Percentiles rank a stretch among this genome's conserved stretches.
Conservation (phyloP, 2,113 vertebrate species). For the Muscicapa adusta region DNA sequence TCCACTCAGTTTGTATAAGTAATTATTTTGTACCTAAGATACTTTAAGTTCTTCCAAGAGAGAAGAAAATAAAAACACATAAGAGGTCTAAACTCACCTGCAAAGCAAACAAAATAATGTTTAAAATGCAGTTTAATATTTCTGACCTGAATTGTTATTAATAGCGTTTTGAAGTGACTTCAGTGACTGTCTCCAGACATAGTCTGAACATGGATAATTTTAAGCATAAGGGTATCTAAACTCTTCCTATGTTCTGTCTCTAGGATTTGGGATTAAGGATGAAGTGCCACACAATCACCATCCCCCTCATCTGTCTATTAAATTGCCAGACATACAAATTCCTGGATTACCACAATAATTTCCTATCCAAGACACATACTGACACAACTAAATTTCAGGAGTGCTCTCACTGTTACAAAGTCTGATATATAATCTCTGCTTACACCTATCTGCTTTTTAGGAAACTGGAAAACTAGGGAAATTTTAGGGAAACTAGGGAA, state of each 20-base stretch:
- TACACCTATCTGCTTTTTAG: background rate
- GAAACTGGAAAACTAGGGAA: background rate
- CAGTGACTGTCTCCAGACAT: background rate
- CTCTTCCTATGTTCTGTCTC: background rate
- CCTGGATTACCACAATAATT: background rate
- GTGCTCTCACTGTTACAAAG: background rate
- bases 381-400: background rate
- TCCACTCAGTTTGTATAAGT: background rate
- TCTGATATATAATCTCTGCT: background rate
- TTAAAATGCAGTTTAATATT: background rate
- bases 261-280: background rate
- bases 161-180: background rate
- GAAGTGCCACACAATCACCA: background rate
- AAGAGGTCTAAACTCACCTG: background rate
- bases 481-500: too few species aligned
- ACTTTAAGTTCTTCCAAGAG: background rate
- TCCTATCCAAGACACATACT: background rate
- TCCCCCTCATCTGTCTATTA: background rate
- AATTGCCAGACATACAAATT: background rate
- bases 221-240: background rate
- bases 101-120: background rate
- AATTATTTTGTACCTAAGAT: background rate
- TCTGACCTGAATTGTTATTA: background rate
- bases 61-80: background rate
- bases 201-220: background rate